phyloP scores from a whole-genome alignment of 2,113 vertebrate genomes.

The Dolichallabes microphthalmus region DNA sequence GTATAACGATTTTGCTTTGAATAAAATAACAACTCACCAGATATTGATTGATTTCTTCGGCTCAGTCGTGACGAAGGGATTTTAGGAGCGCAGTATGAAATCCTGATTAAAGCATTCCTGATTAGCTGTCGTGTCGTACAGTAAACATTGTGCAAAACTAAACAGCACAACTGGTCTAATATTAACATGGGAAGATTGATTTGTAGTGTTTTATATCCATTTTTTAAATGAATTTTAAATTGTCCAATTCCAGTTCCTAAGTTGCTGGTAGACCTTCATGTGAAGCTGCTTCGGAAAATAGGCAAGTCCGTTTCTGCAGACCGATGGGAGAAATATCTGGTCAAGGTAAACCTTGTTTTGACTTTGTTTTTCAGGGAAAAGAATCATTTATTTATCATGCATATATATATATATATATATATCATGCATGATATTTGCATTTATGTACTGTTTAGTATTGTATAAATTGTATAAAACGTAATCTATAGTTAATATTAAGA shows the following conservation, averaged over 20 bases:
- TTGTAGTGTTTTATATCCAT: background rate
- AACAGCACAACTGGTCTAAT: background rate
- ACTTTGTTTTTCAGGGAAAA: background rate
- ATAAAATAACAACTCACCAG: background rate
- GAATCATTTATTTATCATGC: background rate
- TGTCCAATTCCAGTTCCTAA: constrained; percentile 79
- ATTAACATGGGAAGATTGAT: background rate
- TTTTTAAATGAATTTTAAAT: background rate
- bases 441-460: background rate
- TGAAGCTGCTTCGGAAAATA: constrained; percentile 97
- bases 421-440: background rate
- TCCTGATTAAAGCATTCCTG: background rate
- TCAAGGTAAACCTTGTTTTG: constrained; percentile 78
- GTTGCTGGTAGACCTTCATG: constrained; percentile 92
- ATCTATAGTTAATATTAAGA: no score
- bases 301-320: constrained; percentile 95
- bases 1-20: background rate
- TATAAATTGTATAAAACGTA: no score
- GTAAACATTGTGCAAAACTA: background rate
- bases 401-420: no score
- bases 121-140: background rate
- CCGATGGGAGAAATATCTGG: constrained; percentile 96
- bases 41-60: background rate
- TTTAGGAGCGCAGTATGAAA: background rate
- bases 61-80: no score